Base-by-base conservation (phyloP, 2,113 vertebrate genomes). In the Anolis sagrei region DNA sequence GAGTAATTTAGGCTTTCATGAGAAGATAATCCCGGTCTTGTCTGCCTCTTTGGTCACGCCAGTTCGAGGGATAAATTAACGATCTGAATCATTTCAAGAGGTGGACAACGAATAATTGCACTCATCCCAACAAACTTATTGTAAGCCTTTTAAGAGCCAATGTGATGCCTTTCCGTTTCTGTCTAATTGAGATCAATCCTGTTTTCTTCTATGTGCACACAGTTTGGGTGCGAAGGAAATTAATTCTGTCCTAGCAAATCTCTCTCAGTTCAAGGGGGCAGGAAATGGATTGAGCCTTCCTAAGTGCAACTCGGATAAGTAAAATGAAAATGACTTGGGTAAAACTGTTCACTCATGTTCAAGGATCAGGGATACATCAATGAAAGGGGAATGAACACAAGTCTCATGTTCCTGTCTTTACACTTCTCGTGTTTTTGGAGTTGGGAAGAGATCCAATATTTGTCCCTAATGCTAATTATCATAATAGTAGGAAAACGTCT, bases 1-100 rank as follows among this genome's bases (percentile, higher is more conserved):
- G 39, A 88, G 76, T 74, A 85, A 91, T 87, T 87, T 64, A 74
- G 69, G 39, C 62, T 88, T 93, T 84, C 21, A 3, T 58, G 44
- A 76, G 81, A 36, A 1, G 80, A 75, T 69, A 13, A 81, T 90
- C 76, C 87, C 61, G 4, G 14, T 73, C 49, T 48, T 14, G 14
- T 34, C 68, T 29, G 58, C 81, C 49, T 49, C 9, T 27, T 74
- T 49, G 66, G 34, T 64, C 27, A 4, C 6, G 32, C 29, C 73
- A 36, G 32, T 74, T n/a, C 34, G 69, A 79, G 27, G 23, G 62
- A 79, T 84, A 75, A 36, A 10, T 58, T 5, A 34, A 58, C 16
- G 64, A 2, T 51, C n/a, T 74, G 48, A 51, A 10, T 87, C 7
- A 9, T 86, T 91, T 83, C 36, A 82, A 44, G 21, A 76, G 27